Base-by-base conservation (phyloP, 2,888 invertebrate species). In the Agelastica alni region DNA sequence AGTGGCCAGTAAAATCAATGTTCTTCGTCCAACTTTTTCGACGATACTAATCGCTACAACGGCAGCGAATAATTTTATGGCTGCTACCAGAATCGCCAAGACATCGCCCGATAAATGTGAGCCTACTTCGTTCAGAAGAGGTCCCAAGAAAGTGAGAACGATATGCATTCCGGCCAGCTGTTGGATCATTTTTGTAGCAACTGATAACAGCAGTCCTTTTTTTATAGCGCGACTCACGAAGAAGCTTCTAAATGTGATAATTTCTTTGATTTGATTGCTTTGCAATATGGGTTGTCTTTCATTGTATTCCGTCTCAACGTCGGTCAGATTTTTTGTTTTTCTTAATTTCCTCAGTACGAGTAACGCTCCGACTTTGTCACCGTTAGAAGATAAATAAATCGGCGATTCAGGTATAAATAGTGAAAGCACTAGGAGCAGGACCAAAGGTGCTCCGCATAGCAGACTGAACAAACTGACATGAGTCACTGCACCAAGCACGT, bases 171-270 rank as follows among this genome's bases (percentile, higher is more conserved):
- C 90, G 49, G 87, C 86, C 69, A 87, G 83, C 73, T 90, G 89
- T 68, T 90, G 90, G 75, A 89, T 88, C 69, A 89, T 83, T 88
- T 93, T 90, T 58, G 90, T 82, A 20, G 88, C 83, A 22, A 89
- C 78, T 2, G 85, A 84, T 48, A 88, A 85, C 41, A 86, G 72
- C 49, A 93, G 78, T 0, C 90, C 92, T 42, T 48, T 61, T 28
- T 48, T 37, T n/a, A 54, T n/a, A 13, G 39, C 12, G n/a, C 28
- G 26, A 2, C 30, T 28, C 13, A 32, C 22, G 10, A 59, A 44
- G 3, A 56, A 22, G 30, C 46, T 39, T 22, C 13, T 9, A 9
- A 13, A 48, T 1, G 6, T 26, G n/a, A 12, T 34, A 22, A 30
- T 41, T 31, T 36, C 39, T 4, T 4, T 6, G 2, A n/a, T 6